phyloP scores from a whole-genome alignment of 2,888 invertebrate genomes.

The Pegoplata infirma region DNA sequence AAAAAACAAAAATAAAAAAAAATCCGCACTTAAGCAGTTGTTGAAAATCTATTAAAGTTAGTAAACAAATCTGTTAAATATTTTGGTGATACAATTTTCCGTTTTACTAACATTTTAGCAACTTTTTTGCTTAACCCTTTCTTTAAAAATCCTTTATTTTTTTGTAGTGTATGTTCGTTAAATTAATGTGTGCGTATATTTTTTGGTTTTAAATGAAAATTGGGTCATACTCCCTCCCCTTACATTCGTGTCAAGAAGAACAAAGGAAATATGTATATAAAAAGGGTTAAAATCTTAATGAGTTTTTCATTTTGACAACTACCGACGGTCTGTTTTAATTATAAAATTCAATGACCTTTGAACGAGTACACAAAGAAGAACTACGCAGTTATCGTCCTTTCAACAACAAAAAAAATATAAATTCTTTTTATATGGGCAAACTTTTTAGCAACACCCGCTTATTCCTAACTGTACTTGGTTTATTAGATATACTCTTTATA shows the following conservation, averaged over 20 bases:
- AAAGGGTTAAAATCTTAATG: conserved; percentile 52
- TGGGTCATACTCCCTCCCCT: conserved; percentile 19
- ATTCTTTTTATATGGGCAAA: too few relatives aligned
- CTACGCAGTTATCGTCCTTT: not conserved
- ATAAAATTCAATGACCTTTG: conserved; percentile 45
- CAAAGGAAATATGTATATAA: too few relatives aligned
- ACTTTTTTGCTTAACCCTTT: too few relatives aligned
- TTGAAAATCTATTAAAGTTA: too few relatives aligned
- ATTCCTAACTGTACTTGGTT: too few relatives aligned
- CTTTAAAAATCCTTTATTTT: too few relatives aligned
- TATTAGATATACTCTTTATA: too few relatives aligned
- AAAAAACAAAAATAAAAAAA: too few relatives aligned
- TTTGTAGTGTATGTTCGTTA: not conserved
- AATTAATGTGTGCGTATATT: conserved; percentile 11
- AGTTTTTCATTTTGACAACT: conserved; percentile 46
- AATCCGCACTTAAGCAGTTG: too few relatives aligned
- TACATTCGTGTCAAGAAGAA: not conserved
- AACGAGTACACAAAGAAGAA: not conserved
- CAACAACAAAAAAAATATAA: not conserved
- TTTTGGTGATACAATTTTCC: too few relatives aligned
- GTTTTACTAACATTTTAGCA: too few relatives aligned
- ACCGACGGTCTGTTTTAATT: conserved; percentile 46
- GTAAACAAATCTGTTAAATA: too few relatives aligned
- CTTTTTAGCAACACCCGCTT: not conserved
- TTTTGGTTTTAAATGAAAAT: not conserved